These are phyloP conservation scores for Diaperis boleti DNA, from an alignment of 2,888 invertebrate genomes.

Conservation along the genomic window DNA sequence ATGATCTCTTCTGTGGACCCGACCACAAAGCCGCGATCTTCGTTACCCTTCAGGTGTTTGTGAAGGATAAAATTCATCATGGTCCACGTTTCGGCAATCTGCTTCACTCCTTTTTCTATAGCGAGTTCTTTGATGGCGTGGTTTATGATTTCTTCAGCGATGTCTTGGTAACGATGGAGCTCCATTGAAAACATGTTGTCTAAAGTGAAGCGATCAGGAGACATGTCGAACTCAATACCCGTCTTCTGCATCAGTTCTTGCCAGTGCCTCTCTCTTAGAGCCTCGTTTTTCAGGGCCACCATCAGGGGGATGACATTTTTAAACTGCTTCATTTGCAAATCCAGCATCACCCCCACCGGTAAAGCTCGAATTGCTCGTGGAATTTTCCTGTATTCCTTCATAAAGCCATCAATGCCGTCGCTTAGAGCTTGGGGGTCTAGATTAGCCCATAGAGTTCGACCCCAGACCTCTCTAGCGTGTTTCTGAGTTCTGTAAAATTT, in stretches of 20 bases:
- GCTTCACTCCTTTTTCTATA: conserved; percentile 90
- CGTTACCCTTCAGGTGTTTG: conserved; percentile 78
- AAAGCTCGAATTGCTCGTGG: conserved; percentile 73
- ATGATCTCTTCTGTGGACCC: conserved; percentile 87
- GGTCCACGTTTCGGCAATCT: conserved; percentile 83
- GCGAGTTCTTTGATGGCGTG: conserved; percentile 90
- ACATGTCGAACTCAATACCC: conserved; percentile 86
- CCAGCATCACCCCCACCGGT: conserved; percentile 77
- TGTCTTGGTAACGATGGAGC: conserved; percentile 85
- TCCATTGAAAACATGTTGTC: conserved; percentile 96
- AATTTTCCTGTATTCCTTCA: conserved; percentile 82
- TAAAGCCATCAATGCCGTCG: conserved; percentile 88
- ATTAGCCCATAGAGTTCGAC: conserved; percentile 89
- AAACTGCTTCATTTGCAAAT: conserved; percentile 90
- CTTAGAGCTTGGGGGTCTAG: conserved; percentile 85
- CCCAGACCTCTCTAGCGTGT: conserved; percentile 83
- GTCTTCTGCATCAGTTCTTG: conserved; percentile 88
- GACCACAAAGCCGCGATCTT: conserved; percentile 82
- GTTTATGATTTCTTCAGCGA: conserved; percentile 87
- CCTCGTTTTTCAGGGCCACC: conserved; percentile 92
- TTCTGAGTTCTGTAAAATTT: conserved; percentile 84
- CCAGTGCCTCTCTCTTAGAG: conserved; percentile 92
- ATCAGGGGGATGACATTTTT: conserved; percentile 88
- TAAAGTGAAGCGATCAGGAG: conserved; percentile 85
- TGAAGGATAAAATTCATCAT: conserved; percentile 73